Evolutionary conservation across 2,888 invertebrate genomes (phyloP), one percentile per base, ranked within the genome.

Genomic region (Cantharis flavilabris): DNA sequence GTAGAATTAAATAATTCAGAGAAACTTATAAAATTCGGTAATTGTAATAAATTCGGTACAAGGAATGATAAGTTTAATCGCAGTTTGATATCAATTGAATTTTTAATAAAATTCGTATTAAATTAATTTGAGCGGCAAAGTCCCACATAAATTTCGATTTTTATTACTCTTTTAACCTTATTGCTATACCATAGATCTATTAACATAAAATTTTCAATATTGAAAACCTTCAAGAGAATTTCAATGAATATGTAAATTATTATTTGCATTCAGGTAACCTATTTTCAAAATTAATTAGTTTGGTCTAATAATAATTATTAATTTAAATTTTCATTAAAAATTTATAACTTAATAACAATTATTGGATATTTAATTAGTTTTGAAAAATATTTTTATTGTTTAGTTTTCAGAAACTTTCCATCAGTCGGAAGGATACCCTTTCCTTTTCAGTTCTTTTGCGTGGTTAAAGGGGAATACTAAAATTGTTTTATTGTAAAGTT

Each of bases 161-260:
- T 49, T 49, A 49, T 49, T 49, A 71, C 71, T 65, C 69, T 62
- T 75, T 70, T 75, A 67, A 62, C 71, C 64, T 16, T 23, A 70
- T 23, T 71, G 65, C 20, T 67, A 75, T 75, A 67, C 69, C 69
- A 72, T 76, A 72, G 71, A 69, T 69, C 71, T 63, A 76, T 76
- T 76, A 75, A 75, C 75, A 70, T 72, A 76, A 76, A 71, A 76
- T 72, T 72, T 72, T 26, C 69, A 69, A 76, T 76, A 76, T 72
- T 76, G 76, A 76, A 73, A 73, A 76, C 67, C 71, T 75, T 65
- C 71, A 67, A 69, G 71, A 69, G 69, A 62, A 69, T 26, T 62
- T 76, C 72, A 76, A 76, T 76, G 76, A 76, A 72, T 76, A 76
- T 76, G 76, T 72, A 76, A 62, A 76, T 76, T 76, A 62, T 62